Evolutionary conservation across 2,113 vertebrate genomes (phyloP).

Genomic region (Rhabdornis inornatus): DNA sequence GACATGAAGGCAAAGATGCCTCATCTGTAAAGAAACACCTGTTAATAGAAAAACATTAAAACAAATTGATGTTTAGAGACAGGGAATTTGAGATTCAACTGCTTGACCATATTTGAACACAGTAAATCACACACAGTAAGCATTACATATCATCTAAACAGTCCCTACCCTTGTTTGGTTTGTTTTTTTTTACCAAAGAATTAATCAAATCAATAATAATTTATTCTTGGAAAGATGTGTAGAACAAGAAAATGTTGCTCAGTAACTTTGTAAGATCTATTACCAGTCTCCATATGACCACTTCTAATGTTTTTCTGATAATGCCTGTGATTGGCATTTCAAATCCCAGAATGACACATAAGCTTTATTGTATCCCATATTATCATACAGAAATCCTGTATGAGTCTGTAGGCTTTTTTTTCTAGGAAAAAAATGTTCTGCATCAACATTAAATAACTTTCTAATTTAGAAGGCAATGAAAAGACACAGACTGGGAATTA

Average conservation of each 20-base stretch:
- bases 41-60: background rate
- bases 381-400: background rate
- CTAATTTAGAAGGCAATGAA: slow-evolving; percentile 34
- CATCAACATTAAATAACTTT: background rate
- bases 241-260: background rate
- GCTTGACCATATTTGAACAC: background rate
- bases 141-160: background rate
- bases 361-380: background rate
- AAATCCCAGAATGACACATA: background rate
- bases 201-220: background rate
- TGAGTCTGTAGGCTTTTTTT: background rate
- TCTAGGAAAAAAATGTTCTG: background rate
- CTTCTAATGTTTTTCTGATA: background rate
- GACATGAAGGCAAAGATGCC: background rate
- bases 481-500: background rate
- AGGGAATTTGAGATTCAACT: background rate
- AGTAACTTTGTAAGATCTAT: background rate
- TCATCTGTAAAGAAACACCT: background rate
- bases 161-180: background rate
- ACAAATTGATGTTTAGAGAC: background rate
- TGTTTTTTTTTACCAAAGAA: background rate
- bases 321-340: background rate
- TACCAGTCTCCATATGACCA: background rate
- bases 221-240: background rate
- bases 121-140: background rate